Evolutionary conservation across 2,888 invertebrate species (phyloP), one percentile per base, ranked within the genome.

Genomic region (Rapana venosa): DNA sequence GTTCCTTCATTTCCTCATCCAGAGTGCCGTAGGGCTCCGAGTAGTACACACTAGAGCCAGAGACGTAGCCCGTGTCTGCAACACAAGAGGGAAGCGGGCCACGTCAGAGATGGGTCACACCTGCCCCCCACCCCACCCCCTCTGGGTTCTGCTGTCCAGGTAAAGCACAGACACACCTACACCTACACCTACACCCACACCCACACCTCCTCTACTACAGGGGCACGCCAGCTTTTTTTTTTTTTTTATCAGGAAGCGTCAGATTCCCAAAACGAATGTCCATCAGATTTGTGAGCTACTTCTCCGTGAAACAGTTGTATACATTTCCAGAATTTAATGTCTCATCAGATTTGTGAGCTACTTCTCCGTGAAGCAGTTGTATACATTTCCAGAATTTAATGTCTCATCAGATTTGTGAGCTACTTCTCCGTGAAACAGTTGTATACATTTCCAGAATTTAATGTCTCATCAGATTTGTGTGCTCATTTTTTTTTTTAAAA

Each of bases 21-120:
- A 89, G 85, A 13, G 89, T 89, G 17, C 89, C 89, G 56, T 89
- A 89, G 20, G 89, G 89, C 74, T 89, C 89, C 4, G 89, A 89
- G 77, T 89, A 89, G 89, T 89, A 89, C n/a, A 89, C 89, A 74
- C 89, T 89, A 30, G 89, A 89, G 1, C 89, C 89, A 22, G 89
- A 89, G 32, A 89, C 89, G 74, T 89, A 89, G 47, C 89, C 89
- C 30, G 89, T 89, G 77, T 89, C 89, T 89, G 83, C 36, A 66
- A 81, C 66, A 88, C 36, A 88, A 66, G 15, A n/a, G 5, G 22
- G 6, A 17, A 4, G 13, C 6, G 26, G n/a, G 13, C 74, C 74
- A 77, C 26, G 74, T 77, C 74, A 77, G 74, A 0, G 22, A n/a
- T 30, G 13, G 13, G 13, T 77, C 74, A 77, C 30, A 8, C 74